Percentiles rank a stretch among this genome's conserved stretches.
phyloP scores from a whole-genome alignment of 2,797 vertebrate genomes.

The Tamandua tetradactyla region DNA sequence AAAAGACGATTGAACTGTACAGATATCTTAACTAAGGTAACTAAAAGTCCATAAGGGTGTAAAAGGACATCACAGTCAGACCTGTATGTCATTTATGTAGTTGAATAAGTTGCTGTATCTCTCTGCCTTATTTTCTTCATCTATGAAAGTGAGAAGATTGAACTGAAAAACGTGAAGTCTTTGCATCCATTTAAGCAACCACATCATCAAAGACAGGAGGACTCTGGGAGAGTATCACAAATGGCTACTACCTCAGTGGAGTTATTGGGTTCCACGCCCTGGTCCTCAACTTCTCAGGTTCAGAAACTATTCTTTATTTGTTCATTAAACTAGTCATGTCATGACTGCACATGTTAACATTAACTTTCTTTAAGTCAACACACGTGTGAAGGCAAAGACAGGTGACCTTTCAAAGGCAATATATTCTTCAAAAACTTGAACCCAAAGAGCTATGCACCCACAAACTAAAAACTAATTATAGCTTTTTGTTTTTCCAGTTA shows the following conservation, averaged over 20 bases:
- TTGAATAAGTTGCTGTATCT: not conserved
- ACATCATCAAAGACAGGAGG: rapidly evolving
- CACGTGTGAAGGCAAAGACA: not conserved
- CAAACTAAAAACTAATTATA: not conserved
- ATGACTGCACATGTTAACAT: not conserved
- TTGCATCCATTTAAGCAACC: not conserved
- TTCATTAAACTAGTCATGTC: not conserved
- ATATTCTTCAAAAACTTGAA: not conserved
- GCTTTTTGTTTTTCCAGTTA: slow-evolving; percentile 18
- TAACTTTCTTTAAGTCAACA: not conserved
- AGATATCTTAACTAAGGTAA: not conserved
- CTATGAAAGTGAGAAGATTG: not conserved
- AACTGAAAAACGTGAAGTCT: not conserved
- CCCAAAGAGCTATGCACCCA: not conserved
- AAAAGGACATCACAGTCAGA: not conserved
- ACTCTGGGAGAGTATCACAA: rapidly evolving
- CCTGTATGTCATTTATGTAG: not conserved
- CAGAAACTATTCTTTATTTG: not conserved
- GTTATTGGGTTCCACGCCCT: not conserved
- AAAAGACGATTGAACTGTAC: not conserved
- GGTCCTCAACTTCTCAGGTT: not conserved
- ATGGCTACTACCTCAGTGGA: not conserved
- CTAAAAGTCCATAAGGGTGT: not conserved
- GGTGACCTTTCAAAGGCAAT: not conserved
- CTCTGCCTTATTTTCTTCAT: not conserved